Conservation (phyloP, 2,797 vertebrate species). For the Poeciliopsis turneri region DNA sequence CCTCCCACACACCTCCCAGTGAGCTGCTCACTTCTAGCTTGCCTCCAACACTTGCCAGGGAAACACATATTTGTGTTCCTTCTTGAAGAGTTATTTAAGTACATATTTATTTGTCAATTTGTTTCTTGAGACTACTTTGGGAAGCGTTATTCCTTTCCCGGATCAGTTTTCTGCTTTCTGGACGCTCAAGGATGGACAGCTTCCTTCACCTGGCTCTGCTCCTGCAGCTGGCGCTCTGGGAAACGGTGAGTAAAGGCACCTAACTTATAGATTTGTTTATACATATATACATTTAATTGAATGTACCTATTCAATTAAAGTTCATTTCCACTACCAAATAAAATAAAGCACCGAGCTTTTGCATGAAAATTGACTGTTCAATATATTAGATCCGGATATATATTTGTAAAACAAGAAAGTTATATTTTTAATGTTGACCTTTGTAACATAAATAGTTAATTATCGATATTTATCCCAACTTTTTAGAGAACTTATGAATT, state of each 20-base stretch:
- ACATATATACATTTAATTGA: background rate
- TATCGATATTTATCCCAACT: background rate
- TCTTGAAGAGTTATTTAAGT: background rate
- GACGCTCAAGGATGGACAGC: slow-evolving; percentile 23
- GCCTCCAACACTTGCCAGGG: background rate
- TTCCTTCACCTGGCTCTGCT: slow-evolving; percentile 30
- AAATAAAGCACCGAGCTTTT: background rate
- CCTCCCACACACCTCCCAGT: background rate
- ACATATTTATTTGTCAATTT: background rate
- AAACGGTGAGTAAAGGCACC: slow-evolving; percentile 50
- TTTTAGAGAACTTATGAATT: background rate
- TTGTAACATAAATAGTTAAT: background rate
- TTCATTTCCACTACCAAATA: background rate
- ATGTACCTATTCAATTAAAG: background rate
- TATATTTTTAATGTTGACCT: background rate
- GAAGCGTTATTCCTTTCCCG: background rate
- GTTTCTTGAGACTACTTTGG: slow-evolving; percentile 5
- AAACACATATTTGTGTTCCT: background rate
- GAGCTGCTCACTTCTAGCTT: slow-evolving; percentile 2
- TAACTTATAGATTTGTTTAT: background rate
- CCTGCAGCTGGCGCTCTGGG: slow-evolving; percentile 46
- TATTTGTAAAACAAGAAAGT: background rate
- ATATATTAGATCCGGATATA: background rate
- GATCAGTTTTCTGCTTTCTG: background rate
- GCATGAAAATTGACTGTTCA: background rate